Conservation (phyloP, 2,797 vertebrate species). For the Arctocebus calabarensis region DNA sequence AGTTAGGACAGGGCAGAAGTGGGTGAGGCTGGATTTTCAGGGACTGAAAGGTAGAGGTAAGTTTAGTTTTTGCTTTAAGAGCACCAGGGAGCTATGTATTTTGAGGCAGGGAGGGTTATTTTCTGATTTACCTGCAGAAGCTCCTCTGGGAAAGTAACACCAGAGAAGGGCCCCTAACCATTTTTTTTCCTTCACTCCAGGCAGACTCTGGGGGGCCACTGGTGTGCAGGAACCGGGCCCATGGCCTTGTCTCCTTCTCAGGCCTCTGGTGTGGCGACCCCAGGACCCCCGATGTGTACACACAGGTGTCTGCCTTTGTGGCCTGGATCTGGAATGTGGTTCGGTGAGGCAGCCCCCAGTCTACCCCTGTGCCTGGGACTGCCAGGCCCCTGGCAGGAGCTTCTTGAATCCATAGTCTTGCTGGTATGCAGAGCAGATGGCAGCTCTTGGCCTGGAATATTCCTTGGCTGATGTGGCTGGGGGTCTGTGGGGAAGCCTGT, state of each 20-base stretch:
- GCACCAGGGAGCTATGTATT: not conserved
- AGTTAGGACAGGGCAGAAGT: not conserved
- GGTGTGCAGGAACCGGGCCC: constrained; percentile 85
- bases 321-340: constrained; percentile 87
- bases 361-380: not conserved
- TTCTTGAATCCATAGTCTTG: not conserved
- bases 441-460: not conserved
- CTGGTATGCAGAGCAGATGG: not conserved
- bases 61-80: not conserved
- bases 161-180: not conserved
- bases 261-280: constrained; percentile 87
- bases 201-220: constrained; percentile 90
- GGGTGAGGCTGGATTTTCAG: not conserved
- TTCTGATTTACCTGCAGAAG: not conserved
- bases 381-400: accelerated
- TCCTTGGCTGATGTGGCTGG: not conserved
- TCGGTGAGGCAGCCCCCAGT: not conserved
- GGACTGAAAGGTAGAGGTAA: not conserved
- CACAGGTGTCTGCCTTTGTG: constrained; percentile 82
- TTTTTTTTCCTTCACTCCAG: constrained; percentile 72
- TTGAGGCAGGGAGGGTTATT: not conserved
- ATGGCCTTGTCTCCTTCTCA: constrained; percentile 89
- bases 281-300: constrained; percentile 89
- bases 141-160: not conserved
- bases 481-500: not conserved